phyloP scores from a whole-genome alignment of 2,888 invertebrate species.

The Drosophila mimetica region DNA sequence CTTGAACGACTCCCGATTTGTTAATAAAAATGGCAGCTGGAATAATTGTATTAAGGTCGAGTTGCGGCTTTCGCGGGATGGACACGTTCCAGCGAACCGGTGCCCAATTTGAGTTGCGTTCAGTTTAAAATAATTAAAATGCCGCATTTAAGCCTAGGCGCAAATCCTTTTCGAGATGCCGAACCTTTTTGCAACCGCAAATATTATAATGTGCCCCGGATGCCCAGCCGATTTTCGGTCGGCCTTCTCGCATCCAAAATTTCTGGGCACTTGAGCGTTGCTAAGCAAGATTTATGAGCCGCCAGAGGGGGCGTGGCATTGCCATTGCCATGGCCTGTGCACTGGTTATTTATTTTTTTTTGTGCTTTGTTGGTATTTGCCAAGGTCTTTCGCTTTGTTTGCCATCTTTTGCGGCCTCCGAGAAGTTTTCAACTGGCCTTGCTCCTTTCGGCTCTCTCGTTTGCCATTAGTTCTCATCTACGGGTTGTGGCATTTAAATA shows the following conservation, averaged over 20 bases:
- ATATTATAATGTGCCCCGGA: slow-evolving; percentile 44
- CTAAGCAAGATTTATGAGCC: slow-evolving; percentile 76
- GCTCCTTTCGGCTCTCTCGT: slow-evolving; percentile 24
- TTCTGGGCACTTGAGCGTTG: slow-evolving; percentile 41
- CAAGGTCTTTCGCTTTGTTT: slow-evolving; percentile 63
- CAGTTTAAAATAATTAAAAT: slow-evolving; percentile 73
- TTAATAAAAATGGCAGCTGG: slow-evolving; percentile 36
- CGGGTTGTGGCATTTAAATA: slow-evolving; percentile 68
- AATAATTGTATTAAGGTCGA: slow-evolving; percentile 50
- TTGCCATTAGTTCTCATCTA: slow-evolving; percentile 22
- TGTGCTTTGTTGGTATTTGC: slow-evolving; percentile 43
- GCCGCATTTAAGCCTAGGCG: slow-evolving; percentile 52
- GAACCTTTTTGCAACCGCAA: slow-evolving; percentile 45
- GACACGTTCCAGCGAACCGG: slow-evolving; percentile 12
- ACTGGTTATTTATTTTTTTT: slow-evolving; percentile 44
- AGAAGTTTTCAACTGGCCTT: slow-evolving; percentile 46
- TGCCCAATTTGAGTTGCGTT: slow-evolving; percentile 22
- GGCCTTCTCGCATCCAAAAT: slow-evolving; percentile 1
- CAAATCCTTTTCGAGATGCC: slow-evolving; percentile 31
- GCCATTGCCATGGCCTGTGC: slow-evolving; percentile 46
- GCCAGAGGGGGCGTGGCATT: slow-evolving; percentile 59
- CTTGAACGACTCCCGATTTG: slow-evolving; percentile 38
- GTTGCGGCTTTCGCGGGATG: slow-evolving; percentile 29
- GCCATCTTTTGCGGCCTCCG: slow-evolving; percentile 57
- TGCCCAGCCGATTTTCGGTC: slow-evolving; percentile 4